These are phyloP conservation scores for Pluvialis apricaria DNA, from an alignment of 2,113 vertebrate species.

Conservation along the genomic window DNA sequence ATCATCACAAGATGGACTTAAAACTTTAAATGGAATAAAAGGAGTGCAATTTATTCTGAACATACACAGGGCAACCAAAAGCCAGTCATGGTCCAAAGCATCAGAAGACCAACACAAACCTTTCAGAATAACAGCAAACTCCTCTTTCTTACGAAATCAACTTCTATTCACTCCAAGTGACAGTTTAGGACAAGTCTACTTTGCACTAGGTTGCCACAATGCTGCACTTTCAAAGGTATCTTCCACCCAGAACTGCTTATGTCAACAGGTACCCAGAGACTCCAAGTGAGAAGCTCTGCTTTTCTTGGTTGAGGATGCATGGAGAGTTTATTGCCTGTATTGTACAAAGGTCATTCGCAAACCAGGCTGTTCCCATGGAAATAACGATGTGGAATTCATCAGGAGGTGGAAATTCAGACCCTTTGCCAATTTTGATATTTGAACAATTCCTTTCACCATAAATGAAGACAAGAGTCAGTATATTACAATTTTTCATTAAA, in stretches of 20 bases:
- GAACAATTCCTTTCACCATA: background rate
- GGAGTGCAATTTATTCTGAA: background rate
- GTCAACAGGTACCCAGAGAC: fast-evolving
- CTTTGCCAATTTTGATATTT: background rate
- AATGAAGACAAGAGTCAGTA: background rate
- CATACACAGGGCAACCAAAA: background rate
- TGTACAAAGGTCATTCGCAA: background rate
- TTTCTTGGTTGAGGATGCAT: background rate
- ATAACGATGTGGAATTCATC: background rate
- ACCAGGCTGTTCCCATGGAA: background rate
- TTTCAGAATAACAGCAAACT: background rate
- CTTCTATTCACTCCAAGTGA: background rate
- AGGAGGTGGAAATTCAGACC: background rate
- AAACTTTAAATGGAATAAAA: background rate
- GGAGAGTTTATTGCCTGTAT: background rate
- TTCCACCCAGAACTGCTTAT: background rate
- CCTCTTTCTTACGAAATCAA: background rate
- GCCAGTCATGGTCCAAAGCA: background rate
- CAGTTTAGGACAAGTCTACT: background rate
- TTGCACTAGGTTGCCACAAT: background rate
- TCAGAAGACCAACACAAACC: background rate
- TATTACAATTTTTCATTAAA: background rate
- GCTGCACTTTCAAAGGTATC: background rate
- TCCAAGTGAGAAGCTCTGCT: background rate
- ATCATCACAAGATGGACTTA: background rate